A percentile compares a stretch with the other conserved stretches of the same genome.
These are phyloP conservation scores for Alosa sapidissima DNA, from an alignment of 2,797 vertebrate genomes.

Conservation along the genomic window DNA sequence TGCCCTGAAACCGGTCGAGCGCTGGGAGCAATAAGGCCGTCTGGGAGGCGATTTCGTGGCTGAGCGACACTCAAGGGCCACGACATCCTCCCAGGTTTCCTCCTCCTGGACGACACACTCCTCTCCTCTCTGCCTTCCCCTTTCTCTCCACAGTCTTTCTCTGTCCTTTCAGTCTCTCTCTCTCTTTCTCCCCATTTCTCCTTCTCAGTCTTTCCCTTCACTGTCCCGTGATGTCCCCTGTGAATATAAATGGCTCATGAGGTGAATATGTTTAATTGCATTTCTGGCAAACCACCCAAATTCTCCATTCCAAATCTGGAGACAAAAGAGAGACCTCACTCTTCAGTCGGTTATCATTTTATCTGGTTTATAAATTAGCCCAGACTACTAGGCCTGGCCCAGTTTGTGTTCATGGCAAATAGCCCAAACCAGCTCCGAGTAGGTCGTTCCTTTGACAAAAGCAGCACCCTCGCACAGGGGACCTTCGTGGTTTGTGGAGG, in stretches of 20 bases:
- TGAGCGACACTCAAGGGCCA: too few relatives aligned
- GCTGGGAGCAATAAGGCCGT: too few relatives aligned
- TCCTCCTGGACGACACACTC: neutral
- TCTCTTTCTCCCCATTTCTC: too few relatives aligned
- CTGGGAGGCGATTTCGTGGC: too few relatives aligned
- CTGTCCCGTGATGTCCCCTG: neutral
- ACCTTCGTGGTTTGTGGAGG: slow-evolving; percentile 48
- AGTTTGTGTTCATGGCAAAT: neutral
- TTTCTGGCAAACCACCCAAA: neutral
- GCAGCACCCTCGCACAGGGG: neutral
- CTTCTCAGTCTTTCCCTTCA: neutral
- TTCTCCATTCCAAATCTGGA: neutral
- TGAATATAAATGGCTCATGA: neutral
- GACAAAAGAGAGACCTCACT: neutral
- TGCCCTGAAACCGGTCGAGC: too few relatives aligned
- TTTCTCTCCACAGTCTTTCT: neutral
- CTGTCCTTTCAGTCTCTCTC: neutral
- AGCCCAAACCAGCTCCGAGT: neutral
- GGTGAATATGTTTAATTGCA: neutral
- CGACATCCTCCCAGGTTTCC: neutral
- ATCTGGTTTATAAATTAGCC: neutral
- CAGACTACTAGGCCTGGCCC: too few relatives aligned
- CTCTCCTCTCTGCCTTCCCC: neutral
- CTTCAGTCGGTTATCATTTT: neutral
- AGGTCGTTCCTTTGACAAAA: slow-evolving; percentile 26